A percentile compares a stretch with the other conserved stretches of the same genome.
phyloP scores from a whole-genome alignment of 2,797 vertebrate genomes.

The Margarornis squamiger region DNA sequence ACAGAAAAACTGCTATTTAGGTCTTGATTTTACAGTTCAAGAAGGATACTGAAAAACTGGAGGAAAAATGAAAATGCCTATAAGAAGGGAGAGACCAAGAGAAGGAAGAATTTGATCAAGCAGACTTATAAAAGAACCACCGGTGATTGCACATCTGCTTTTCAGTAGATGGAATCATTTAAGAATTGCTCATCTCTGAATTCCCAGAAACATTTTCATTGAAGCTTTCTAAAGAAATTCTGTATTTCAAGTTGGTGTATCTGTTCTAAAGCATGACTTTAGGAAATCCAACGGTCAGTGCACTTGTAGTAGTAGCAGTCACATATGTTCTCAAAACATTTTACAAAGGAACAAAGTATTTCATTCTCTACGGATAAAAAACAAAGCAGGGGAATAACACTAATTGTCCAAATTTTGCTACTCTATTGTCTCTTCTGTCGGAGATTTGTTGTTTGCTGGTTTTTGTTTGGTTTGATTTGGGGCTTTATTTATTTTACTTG shows the following conservation, averaged over 20 bases:
- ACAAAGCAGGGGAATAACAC: background rate
- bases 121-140: background rate
- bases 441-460: background rate
- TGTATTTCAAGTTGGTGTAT: background rate
- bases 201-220: background rate
- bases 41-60: background rate
- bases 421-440: background rate
- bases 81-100: background rate
- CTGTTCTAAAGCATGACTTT: background rate
- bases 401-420: background rate
- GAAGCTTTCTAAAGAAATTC: background rate
- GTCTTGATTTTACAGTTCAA: background rate
- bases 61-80: background rate
- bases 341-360: background rate
- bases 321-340: background rate
- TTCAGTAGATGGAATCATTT: background rate
- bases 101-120: background rate
- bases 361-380: background rate
- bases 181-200: background rate
- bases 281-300: background rate
- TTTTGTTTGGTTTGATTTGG: background rate
- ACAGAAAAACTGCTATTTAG: background rate
- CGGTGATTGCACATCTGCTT: background rate
- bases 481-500: background rate
- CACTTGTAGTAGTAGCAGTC: background rate